These are phyloP conservation scores for Mesitornis unicolor DNA, from an alignment of 2,113 vertebrate genomes.

Conservation along the genomic window DNA sequence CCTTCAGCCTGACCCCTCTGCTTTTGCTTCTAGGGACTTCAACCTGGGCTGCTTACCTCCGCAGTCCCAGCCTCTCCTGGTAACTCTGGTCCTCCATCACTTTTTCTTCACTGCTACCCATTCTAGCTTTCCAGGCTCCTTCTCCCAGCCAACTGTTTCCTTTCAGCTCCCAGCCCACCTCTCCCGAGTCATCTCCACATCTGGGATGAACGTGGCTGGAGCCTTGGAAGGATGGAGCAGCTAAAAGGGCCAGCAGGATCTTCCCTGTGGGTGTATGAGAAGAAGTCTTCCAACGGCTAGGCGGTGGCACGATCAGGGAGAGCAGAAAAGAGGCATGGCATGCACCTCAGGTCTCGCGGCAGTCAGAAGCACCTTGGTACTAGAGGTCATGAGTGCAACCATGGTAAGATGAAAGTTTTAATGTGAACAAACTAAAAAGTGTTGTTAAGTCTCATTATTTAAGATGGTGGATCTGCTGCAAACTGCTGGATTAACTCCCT, in stretches of 20 bases:
- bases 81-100: not conserved
- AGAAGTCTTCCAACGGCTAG: not conserved
- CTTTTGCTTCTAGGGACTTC: not conserved
- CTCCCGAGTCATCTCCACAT: not conserved
- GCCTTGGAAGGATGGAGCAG: not conserved
- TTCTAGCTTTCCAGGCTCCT: not conserved
- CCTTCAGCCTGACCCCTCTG: not conserved
- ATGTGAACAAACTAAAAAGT: not conserved
- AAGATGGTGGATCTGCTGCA: not conserved
- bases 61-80: not conserved
- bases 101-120: not conserved
- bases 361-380: not conserved
- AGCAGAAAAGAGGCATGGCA: not conserved
- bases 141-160: not conserved
- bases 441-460: not conserved
- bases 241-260: not conserved
- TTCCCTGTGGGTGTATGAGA: rapidly evolving
- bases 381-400: not conserved
- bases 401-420: not conserved
- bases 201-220: not conserved
- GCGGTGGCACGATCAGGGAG: rapidly evolving
- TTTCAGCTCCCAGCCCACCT: not conserved
- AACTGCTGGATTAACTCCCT: not conserved
- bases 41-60: not conserved
- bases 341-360: rapidly evolving